phyloP scores from a whole-genome alignment of 2,113 vertebrate genomes.

The Callaeas wilsoni region DNA sequence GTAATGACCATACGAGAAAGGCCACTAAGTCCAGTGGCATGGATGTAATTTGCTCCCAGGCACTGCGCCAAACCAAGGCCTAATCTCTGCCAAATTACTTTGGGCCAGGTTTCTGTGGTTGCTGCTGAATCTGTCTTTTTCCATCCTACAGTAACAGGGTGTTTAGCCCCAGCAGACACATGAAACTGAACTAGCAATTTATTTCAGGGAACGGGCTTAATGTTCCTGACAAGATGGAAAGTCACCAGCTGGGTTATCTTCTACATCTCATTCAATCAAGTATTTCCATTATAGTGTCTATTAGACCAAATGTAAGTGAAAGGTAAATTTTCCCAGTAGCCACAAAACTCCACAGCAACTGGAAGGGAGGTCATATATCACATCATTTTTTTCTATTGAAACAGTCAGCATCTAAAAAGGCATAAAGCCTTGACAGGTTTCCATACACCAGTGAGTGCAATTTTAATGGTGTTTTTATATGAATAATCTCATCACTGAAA shows the following conservation, averaged over 20 bases:
- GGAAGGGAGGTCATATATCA: not conserved
- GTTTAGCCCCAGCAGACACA: not conserved
- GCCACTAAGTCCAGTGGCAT: not conserved
- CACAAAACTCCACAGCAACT: not conserved
- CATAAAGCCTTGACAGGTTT: not conserved
- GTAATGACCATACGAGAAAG: not conserved
- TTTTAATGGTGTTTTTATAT: not conserved
- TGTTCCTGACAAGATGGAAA: not conserved
- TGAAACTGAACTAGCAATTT: not conserved
- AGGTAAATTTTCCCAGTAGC: not conserved
- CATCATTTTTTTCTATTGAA: not conserved
- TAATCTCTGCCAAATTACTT: not conserved
- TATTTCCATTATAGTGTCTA: not conserved
- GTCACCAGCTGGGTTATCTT: not conserved
- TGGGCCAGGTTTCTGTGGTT: conserved; percentile 1
- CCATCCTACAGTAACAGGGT: not conserved
- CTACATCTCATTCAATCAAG: not conserved
- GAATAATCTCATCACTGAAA: not conserved
- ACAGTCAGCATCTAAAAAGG: not conserved
- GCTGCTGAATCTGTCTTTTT: conserved; percentile 29
- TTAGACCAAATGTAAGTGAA: not conserved
- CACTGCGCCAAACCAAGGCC: not conserved
- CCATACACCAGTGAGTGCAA: not conserved
- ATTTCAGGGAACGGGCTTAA: not conserved
- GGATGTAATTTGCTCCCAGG: not conserved